Conservation (phyloP, 2,888 invertebrate species). For the Apotomis turbidana region DNA sequence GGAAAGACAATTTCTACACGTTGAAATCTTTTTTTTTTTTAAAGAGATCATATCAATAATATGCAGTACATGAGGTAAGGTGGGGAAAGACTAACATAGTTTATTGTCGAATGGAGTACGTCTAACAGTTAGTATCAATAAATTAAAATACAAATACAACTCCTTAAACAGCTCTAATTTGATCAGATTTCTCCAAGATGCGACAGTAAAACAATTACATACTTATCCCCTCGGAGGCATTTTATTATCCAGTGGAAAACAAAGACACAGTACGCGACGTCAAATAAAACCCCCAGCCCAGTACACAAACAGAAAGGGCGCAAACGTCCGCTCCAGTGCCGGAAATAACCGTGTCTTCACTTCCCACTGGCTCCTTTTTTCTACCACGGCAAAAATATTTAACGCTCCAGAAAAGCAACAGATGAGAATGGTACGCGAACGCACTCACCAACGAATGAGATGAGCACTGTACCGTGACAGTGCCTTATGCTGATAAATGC, state of each 20-base stretch:
- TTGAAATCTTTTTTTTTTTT: too few relatives aligned
- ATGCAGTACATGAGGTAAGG: too few relatives aligned
- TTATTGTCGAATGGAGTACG: too few relatives aligned
- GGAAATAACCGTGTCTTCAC: slow-evolving; percentile 49
- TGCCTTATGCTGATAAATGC: slow-evolving; percentile 28
- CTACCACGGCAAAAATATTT: slow-evolving; percentile 46
- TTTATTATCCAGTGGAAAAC: background rate
- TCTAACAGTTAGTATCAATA: too few relatives aligned
- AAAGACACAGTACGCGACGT: slow-evolving; percentile 25
- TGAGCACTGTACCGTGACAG: slow-evolving; percentile 20
- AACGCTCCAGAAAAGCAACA: slow-evolving; percentile 50
- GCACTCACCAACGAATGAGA: slow-evolving; percentile 21
- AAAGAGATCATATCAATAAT: too few relatives aligned
- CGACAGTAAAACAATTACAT: background rate
- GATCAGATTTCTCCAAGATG: background rate
- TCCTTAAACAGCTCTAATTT: background rate
- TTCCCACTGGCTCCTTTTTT: slow-evolving; percentile 44
- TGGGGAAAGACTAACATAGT: too few relatives aligned
- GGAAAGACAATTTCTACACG: too few relatives aligned
- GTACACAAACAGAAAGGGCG: slow-evolving; percentile 39
- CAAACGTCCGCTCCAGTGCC: slow-evolving; percentile 42
- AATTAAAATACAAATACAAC: too few relatives aligned
- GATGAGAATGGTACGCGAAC: slow-evolving; percentile 43
- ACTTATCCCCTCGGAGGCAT: background rate
- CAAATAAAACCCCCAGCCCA: slow-evolving; percentile 24